These are phyloP conservation scores for Eristalis intricaria DNA, from an alignment of 2,888 invertebrate species.

Conservation along the genomic window DNA sequence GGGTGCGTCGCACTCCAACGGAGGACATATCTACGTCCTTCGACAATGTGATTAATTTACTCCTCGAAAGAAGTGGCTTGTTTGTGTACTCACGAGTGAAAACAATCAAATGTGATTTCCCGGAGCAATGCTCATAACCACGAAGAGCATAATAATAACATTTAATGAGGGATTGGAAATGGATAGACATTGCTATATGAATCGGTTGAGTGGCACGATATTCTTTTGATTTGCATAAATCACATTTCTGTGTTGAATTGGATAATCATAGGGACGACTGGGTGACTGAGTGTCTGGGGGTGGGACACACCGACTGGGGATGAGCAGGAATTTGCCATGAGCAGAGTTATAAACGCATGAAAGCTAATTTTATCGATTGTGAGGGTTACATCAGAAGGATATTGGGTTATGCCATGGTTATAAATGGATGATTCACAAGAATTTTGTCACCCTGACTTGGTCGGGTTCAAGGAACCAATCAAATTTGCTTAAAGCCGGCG, in stretches of 20 bases:
- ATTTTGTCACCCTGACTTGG: not conserved
- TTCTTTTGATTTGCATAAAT: not conserved
- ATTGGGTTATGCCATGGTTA: not conserved
- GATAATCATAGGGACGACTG: not conserved
- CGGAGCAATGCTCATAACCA: not conserved
- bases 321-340: not conserved
- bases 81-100: no score
- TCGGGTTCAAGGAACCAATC: not conserved
- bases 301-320: not conserved
- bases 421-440: not conserved
- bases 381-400: not conserved
- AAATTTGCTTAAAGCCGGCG: not conserved
- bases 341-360: not conserved
- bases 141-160: not conserved
- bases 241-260: not conserved
- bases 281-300: not conserved
- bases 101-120: not conserved
- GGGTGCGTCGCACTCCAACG: no score
- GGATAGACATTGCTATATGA: not conserved
- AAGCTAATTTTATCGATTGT: not conserved
- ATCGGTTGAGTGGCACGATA: not conserved
- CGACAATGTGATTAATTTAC: no score
- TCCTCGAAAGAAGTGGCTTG: no score
- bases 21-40: no score
- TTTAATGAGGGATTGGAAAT: not conserved